Evolutionary conservation across 2,797 vertebrate species (phyloP).

Genomic region (Furcifer pardalis): DNA sequence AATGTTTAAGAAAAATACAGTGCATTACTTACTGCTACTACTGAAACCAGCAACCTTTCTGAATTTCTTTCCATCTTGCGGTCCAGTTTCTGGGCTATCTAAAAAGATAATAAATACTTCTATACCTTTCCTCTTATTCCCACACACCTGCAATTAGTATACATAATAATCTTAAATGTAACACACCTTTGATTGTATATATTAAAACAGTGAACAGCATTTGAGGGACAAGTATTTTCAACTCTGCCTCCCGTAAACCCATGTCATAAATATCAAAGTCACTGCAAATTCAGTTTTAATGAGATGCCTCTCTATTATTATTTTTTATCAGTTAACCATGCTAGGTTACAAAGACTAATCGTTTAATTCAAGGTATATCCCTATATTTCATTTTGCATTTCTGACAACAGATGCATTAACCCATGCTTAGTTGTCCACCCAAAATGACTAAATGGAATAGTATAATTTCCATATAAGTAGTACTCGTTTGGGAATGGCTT

Average conservation of each 20-base stretch:
- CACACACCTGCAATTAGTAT: too few relatives aligned
- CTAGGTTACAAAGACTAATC: background rate
- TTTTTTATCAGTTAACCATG: background rate
- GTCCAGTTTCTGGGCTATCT: conserved; percentile 76
- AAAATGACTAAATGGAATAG: too few relatives aligned
- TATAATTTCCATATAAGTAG: background rate
- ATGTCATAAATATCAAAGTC: background rate
- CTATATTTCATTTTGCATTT: background rate
- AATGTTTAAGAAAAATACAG: background rate
- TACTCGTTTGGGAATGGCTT: background rate
- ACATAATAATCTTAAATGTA: background rate
- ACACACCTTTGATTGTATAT: too few relatives aligned
- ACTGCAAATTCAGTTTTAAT: background rate
- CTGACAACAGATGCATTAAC: background rate
- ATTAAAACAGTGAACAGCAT: too few relatives aligned
- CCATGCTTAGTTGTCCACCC: background rate
- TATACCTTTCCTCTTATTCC: background rate
- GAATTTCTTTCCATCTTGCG: conserved; percentile 59
- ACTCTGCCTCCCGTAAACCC: background rate
- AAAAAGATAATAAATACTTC: background rate
- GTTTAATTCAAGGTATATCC: background rate
- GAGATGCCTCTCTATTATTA: background rate
- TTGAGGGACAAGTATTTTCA: too few relatives aligned
- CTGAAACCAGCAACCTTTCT: conserved; percentile 77
- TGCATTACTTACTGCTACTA: conserved; percentile 72